A percentile compares a stretch with the other conserved stretches of the same genome.
Evolutionary conservation across 2,113 vertebrate genomes (phyloP).

Genomic region (Penelope pileata): DNA sequence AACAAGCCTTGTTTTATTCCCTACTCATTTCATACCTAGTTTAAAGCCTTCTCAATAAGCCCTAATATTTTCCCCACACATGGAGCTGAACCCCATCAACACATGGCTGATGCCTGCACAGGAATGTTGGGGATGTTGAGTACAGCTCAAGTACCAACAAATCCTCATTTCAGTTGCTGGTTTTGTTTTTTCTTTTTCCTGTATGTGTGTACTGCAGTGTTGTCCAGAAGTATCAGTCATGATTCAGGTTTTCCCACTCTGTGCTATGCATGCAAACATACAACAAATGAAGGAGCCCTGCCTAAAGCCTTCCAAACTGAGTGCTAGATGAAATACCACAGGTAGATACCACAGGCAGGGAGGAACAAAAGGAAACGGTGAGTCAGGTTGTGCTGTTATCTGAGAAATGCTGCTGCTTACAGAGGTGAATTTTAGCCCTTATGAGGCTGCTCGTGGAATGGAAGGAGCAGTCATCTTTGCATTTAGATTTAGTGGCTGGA

Average conservation of each 20-base stretch:
- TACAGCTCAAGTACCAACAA: not conserved
- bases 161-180: not conserved
- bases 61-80: accelerated
- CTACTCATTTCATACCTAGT: no score
- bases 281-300: not conserved
- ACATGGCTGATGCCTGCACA: not conserved
- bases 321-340: not conserved
- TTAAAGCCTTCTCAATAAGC: no score
- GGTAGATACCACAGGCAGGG: not conserved
- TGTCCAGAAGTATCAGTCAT: not conserved
- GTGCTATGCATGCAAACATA: not conserved
- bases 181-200: not conserved
- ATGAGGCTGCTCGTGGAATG: not conserved
- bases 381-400: not conserved
- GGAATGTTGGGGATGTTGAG: not conserved
- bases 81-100: accelerated
- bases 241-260: not conserved
- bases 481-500: not conserved
- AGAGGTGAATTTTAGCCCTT: not conserved
- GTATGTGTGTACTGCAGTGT: not conserved
- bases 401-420: not conserved
- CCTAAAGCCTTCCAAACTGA: not conserved
- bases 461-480: not conserved
- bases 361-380: not conserved
- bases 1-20: no score